Evolutionary conservation across 2,888 invertebrate genomes (phyloP), one percentile per base, ranked within the genome.

Genomic region (Rhagonycha lutea): DNA sequence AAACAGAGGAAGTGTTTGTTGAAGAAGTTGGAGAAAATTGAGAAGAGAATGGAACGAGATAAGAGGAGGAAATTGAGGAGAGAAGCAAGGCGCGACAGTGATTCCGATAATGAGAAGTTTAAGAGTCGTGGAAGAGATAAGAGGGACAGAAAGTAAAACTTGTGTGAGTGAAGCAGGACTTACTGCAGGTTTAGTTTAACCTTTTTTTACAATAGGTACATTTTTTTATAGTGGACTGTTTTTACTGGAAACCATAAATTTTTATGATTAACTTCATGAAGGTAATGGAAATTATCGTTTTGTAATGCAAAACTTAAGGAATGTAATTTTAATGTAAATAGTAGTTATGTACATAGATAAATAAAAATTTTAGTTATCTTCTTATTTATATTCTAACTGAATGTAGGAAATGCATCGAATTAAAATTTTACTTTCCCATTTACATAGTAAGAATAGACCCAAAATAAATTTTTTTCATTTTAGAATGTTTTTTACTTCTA

Each of bases 1-100:
- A 95, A 96, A 83, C 96, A 98, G 85, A 98, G 98, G 87, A 93
- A 96, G 82, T 96, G 96, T 84, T 88, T 98, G 14, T 89, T 98
- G n/a, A 97, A 94, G 94, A 94, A 93, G 87, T 85, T 94, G 69
- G 92, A 93, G 81, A 92, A 93, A 86, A 88, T 94, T 78, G 94
- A 94, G 80, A 89, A 84, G 62, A 83, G 83, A 73, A 69, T 81
- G 8, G 80, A 83, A 69, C 82, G 81, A 26, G 83, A 83, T 60
- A 83, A 81, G 28, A 79, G 79, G 32, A 79, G 77, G 14, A 81
- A 80, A 74, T 80, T 80, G 70, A 80, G 81, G 70, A 68, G 74
- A 26, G 77, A 76, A 71, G 76, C 77, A 14, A 74, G 70, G 14
- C 77, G 69, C 72, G 76, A 72, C 63, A 78, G 68, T 72, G 76